Base-by-base conservation (phyloP, 2,888 invertebrate genomes). In the Troilus luridus region DNA sequence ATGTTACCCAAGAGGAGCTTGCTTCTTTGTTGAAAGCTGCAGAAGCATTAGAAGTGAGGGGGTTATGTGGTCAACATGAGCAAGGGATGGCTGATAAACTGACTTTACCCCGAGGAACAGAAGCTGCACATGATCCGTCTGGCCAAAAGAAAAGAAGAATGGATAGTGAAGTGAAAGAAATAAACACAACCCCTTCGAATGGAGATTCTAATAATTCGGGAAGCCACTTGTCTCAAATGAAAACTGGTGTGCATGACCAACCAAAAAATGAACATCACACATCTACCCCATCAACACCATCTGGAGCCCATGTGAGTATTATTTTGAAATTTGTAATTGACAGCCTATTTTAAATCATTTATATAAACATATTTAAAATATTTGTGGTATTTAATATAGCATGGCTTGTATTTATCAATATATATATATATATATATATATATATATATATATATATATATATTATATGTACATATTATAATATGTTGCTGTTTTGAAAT, bases 21-120 rank as follows among this genome's bases (percentile, higher is more conserved):
- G 97, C 97, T 62, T 97, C 97, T 93, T 94, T 98, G n/a, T 94
- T 98, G 17, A 97, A 97, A 93, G 97, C 97, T 0, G 98, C 98
- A 0, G 97, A 98, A 93, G 97, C 97, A 24, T 94, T 98, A 93
- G 97, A 98, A 93, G 97, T 98, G 92, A 96, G 97, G 93, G 97
- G 98, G 93, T 93, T 96, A 72, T 95, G 95, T 92, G 95, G 95
- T 21, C 92, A 92, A 54, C 91, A 91, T 90, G 89, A 91, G 24
- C 67, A 90, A 58, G 91, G 91, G 14, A 64, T 91, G 77, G 91
- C 91, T 58, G 91, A 91, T 72, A 92, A 92, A 77, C 41, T 92
- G 58, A 62, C 92, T 21, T 58, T 92, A 41, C 91, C 90, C 10
- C 81, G 91, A 19, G 92, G 91, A 54, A 92, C 92, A 41, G 92